A percentile compares a stretch with the other conserved stretches of the same genome.
Evolutionary conservation across 2,113 vertebrate genomes (phyloP).

Genomic region (Perognathus longimembris): DNA sequence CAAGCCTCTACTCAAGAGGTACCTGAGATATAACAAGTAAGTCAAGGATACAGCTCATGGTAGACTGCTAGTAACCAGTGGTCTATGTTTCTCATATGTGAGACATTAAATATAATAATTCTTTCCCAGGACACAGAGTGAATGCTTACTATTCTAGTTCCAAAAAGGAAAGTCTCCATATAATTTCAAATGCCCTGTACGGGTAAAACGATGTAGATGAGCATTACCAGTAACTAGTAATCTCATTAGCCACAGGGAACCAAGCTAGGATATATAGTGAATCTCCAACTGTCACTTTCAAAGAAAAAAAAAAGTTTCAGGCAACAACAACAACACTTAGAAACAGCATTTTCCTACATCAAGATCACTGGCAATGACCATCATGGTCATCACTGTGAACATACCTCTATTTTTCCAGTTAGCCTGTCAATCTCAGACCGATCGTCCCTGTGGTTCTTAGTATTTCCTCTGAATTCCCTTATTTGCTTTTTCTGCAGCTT

Average conservation of each 20-base stretch:
- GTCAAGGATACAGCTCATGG: neutral
- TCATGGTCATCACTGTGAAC: slow-evolving; percentile 31
- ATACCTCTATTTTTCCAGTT: slow-evolving; percentile 91
- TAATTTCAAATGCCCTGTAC: slow-evolving; percentile 12
- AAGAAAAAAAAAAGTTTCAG: neutral
- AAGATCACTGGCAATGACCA: slow-evolving; percentile 8
- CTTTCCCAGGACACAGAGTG: neutral
- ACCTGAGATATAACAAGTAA: neutral
- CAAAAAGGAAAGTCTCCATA: neutral
- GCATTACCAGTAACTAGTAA: neutral
- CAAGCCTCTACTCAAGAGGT: neutral
- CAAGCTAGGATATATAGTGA: neutral
- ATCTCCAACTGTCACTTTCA: neutral
- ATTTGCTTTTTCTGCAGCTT: slow-evolving; percentile 93
- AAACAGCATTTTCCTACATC: slow-evolving; percentile 33
- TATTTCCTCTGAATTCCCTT: slow-evolving; percentile 86
- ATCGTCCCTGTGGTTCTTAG: slow-evolving; percentile 85
- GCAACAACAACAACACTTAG: neutral
- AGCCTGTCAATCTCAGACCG: slow-evolving; percentile 88
- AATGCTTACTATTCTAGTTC: neutral
- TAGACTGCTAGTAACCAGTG: neutral
- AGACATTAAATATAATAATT: neutral
- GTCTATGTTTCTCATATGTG: neutral
- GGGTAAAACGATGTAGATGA: neutral
- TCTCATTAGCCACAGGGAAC: neutral